A percentile compares a stretch with the other conserved stretches of the same genome.
These are phyloP conservation scores for Oxytorus armatus DNA, from an alignment of 2,888 invertebrate species.

Conservation along the genomic window DNA sequence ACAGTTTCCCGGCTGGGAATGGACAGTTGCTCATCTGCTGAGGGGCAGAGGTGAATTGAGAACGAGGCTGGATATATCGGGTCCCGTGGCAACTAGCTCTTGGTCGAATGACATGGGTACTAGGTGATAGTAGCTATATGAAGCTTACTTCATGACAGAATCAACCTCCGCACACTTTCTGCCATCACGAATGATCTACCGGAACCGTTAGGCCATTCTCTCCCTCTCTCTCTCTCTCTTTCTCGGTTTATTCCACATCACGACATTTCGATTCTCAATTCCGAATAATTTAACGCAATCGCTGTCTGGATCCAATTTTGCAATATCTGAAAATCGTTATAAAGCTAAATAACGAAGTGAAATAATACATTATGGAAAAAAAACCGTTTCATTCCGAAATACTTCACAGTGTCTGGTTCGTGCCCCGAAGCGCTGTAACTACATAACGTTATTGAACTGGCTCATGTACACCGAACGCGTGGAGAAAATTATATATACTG, in stretches of 20 bases:
- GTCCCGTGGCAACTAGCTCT: conserved; percentile 8
- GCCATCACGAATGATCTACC: not conserved
- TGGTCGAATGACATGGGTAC: conserved; percentile 44
- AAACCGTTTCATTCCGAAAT: not conserved
- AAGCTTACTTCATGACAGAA: conserved; percentile 16
- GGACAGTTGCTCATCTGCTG: conserved; percentile 75
- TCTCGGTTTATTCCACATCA: not conserved
- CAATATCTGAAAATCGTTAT: not conserved
- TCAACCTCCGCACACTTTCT: conserved; percentile 11
- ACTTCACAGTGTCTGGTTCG: too few relatives aligned
- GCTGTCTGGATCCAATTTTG: not conserved
- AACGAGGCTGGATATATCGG: conserved; percentile 35
- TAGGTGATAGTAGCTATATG: conserved; percentile 23
- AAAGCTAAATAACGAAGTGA: not conserved
- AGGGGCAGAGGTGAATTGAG: conserved; percentile 62
- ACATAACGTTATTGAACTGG: not conserved
- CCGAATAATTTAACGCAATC: not conserved
- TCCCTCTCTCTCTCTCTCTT: not conserved
- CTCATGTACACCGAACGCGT: not conserved
- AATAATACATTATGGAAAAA: not conserved
- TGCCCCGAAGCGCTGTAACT: not conserved
- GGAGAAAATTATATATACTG: conserved; percentile 8
- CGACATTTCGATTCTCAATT: not conserved
- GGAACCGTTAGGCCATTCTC: not conserved
- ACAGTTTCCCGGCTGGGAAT: conserved; percentile 74